A percentile compares a stretch with the other conserved stretches of the same genome.
Conservation (phyloP, 2,113 vertebrate genomes). For the Sinocyclocheilus maitianheensis region DNA sequence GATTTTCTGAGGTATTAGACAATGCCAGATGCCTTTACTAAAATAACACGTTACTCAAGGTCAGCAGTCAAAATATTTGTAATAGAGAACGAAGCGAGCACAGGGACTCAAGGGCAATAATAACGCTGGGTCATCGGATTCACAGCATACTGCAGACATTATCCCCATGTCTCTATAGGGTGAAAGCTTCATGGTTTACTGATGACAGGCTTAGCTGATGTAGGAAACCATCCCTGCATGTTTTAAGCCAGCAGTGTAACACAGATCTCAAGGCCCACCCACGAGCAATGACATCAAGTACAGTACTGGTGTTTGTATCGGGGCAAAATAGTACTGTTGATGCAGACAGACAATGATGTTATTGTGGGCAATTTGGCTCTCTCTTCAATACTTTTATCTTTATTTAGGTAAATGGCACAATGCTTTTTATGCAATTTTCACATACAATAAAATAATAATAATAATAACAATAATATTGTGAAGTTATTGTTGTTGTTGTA, state of each 20-base stretch:
- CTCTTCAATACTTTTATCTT: neutral
- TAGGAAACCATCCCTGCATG: neutral
- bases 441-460: too few relatives aligned
- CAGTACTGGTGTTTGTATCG: neutral
- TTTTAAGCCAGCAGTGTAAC: neutral
- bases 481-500: too few relatives aligned
- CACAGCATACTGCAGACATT: neutral
- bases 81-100: neutral
- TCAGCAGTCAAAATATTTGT: conserved; percentile 38
- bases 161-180: neutral
- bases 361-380: neutral
- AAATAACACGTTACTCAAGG: conserved; percentile 59
- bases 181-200: conserved; percentile 1
- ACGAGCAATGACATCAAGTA: neutral
- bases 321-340: neutral
- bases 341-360: neutral
- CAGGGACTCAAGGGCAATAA: conserved; percentile 20
- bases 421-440: too few relatives aligned
- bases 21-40: conserved; percentile 65
- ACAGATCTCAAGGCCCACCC: neutral
- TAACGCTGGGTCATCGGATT: neutral
- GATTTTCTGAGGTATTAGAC: conserved; percentile 62
- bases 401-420: neutral
- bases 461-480: too few relatives aligned
- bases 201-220: neutral